Percentiles rank a stretch among this genome's conserved stretches.
These are phyloP conservation scores for Phalacrocorax aristotelis DNA, from an alignment of 2,113 vertebrate genomes.

Conservation along the genomic window DNA sequence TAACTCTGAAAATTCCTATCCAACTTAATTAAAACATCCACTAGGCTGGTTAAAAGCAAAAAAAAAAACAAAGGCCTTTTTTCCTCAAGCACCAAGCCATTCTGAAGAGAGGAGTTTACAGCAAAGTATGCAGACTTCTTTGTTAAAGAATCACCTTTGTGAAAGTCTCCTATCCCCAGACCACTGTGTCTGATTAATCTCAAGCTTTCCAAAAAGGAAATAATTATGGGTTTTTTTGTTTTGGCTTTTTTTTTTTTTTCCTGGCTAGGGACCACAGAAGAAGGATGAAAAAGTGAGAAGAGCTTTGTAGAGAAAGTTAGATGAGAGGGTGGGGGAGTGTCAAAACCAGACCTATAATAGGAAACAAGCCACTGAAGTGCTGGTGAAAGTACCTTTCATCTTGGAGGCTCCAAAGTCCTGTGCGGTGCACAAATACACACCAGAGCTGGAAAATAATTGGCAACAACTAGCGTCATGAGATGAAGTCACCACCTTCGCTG, in stretches of 20 bases:
- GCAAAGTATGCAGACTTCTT: neutral
- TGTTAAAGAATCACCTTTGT: slow-evolving; percentile 12
- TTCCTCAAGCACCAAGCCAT: neutral
- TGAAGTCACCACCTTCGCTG: neutral
- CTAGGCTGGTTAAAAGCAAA: neutral
- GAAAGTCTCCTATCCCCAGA: neutral
- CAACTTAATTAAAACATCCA: slow-evolving; percentile 48
- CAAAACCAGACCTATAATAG: slow-evolving; percentile 47
- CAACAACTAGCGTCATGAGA: neutral
- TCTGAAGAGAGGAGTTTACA: neutral
- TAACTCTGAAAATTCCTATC: slow-evolving; percentile 49
- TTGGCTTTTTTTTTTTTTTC: neutral
- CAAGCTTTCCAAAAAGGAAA: neutral
- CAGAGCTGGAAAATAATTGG: neutral
- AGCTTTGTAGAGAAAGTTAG: slow-evolving; percentile 60
- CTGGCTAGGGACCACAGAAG: neutral
- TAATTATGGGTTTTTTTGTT: neutral
- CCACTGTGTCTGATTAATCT: neutral
- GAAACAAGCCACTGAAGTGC: slow-evolving; percentile 39
- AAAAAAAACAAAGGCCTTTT: neutral
- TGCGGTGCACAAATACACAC: neutral
- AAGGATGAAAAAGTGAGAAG: slow-evolving; percentile 51
- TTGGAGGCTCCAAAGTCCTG: neutral
- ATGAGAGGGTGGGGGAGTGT: slow-evolving; percentile 46
- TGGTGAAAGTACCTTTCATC: slow-evolving; percentile 56